Conservation (phyloP, 2,888 invertebrate species). For the Coelinius sp. region DNA sequence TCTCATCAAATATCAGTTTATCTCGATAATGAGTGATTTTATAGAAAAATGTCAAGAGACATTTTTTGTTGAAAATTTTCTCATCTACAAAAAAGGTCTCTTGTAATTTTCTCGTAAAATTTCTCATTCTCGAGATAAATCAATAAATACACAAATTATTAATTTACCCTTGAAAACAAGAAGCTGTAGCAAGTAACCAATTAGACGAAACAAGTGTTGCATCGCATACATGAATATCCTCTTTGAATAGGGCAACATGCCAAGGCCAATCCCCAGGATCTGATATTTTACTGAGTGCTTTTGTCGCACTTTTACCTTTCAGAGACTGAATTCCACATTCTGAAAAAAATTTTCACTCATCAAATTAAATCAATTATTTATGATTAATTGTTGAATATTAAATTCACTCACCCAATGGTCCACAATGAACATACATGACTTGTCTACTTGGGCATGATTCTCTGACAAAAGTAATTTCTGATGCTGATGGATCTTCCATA, state of each 20-base stretch:
- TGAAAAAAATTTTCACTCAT: too few relatives aligned
- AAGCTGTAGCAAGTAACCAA: slow-evolving; percentile 90
- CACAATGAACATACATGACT: slow-evolving; percentile 85
- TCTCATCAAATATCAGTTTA: slow-evolving; percentile 21
- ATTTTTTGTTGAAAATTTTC: too few relatives aligned
- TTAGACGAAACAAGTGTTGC: slow-evolving; percentile 85
- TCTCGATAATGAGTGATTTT: too few relatives aligned
- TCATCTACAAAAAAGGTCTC: too few relatives aligned
- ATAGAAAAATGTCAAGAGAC: too few relatives aligned
- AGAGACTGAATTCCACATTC: slow-evolving; percentile 81
- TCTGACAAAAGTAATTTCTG: slow-evolving; percentile 86
- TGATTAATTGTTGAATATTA: slow-evolving; percentile 6
- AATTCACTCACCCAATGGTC: slow-evolving; percentile 77
- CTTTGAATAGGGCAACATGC: slow-evolving; percentile 86
- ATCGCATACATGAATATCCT: slow-evolving; percentile 90
- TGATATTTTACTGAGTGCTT: slow-evolving; percentile 80
- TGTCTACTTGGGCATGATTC: slow-evolving; percentile 82
- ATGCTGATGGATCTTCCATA: slow-evolving; percentile 85
- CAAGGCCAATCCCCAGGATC: slow-evolving; percentile 94
- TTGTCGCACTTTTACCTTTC: slow-evolving; percentile 70
- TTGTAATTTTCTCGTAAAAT: too few relatives aligned
- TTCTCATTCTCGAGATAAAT: too few relatives aligned
- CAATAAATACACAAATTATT: neutral
- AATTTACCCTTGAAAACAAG: slow-evolving; percentile 82
- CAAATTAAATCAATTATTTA: too few relatives aligned